Conservation (phyloP, 1,140 invertebrate species). For the Kradibia gibbosae region DNA sequence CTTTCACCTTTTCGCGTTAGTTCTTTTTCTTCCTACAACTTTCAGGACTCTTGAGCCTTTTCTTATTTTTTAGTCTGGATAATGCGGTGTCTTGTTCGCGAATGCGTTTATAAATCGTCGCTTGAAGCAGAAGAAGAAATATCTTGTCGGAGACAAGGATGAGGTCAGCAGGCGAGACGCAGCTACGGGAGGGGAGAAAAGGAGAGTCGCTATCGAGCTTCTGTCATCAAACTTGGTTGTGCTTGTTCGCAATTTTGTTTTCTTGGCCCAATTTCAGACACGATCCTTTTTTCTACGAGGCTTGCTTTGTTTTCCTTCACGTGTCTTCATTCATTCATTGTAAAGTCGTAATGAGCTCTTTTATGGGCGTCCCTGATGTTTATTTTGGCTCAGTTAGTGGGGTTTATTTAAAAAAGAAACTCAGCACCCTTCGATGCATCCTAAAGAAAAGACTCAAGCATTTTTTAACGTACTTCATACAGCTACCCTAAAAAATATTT, state of each 20-base stretch:
- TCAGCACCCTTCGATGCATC: not conserved
- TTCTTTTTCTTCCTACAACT: not conserved
- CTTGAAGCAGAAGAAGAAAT: not conserved
- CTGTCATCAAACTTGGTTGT: conserved; percentile 20
- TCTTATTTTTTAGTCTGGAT: not conserved
- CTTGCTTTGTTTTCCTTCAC: not conserved
- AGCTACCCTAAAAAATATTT: not conserved
- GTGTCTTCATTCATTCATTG: not conserved
- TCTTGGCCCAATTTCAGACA: conserved; percentile 34
- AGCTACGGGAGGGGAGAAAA: not conserved
- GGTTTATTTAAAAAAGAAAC: conserved; percentile 7
- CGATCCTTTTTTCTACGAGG: not conserved
- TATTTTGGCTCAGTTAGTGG: not conserved
- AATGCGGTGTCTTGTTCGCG: not conserved
- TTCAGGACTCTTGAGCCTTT: not conserved
- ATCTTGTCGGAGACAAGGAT: not conserved
- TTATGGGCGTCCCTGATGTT: not conserved
- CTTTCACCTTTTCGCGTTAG: not conserved
- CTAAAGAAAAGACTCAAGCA: not conserved
- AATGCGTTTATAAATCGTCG: not conserved
- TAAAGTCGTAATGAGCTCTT: not conserved
- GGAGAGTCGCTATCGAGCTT: conserved; percentile 31
- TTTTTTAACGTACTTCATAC: not conserved
- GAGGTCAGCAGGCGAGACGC: not conserved
- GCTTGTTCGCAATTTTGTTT: conserved; percentile 8